A percentile compares a stretch with the other conserved stretches of the same genome.
Conservation (phyloP, 2,888 invertebrate species). For the Andrena trimmerana region DNA sequence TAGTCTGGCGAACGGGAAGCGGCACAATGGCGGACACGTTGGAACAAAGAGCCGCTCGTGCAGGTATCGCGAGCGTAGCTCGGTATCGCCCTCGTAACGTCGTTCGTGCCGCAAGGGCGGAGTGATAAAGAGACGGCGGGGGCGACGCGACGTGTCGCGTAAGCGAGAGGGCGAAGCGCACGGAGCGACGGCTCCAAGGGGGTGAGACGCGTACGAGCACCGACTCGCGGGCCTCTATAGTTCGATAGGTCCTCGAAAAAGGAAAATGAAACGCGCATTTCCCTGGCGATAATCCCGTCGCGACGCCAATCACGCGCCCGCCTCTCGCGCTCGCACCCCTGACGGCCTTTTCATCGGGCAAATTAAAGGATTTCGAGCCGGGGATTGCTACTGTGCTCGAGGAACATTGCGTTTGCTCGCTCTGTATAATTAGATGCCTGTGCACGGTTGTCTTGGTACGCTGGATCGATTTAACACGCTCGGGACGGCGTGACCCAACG, state of each 20-base stretch:
- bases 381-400: constrained; percentile 3
- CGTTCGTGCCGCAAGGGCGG: constrained; percentile 62
- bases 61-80: constrained; percentile 64
- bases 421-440: constrained; percentile 1
- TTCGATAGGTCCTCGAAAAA: constrained; percentile 64
- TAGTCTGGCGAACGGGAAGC: constrained; percentile 78
- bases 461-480: neutral
- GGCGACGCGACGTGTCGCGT: constrained; percentile 18
- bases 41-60: constrained; percentile 73
- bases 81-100: constrained; percentile 70
- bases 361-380: constrained; percentile 25
- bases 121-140: constrained; percentile 67
- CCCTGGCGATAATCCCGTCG: constrained; percentile 10
- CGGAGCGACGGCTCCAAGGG: constrained; percentile 35
- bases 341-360: constrained; percentile 12
- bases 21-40: constrained; percentile 71
- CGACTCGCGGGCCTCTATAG: constrained; percentile 59
- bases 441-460: neutral
- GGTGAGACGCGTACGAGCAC: constrained; percentile 33
- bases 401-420: constrained; percentile 1
- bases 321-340: neutral
- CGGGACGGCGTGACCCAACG: neutral
- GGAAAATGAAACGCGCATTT: constrained; percentile 53
- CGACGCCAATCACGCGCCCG: neutral
- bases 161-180: constrained; percentile 28